phyloP scores from a whole-genome alignment of 2,888 invertebrate genomes.

The Folsomia manolachei region DNA sequence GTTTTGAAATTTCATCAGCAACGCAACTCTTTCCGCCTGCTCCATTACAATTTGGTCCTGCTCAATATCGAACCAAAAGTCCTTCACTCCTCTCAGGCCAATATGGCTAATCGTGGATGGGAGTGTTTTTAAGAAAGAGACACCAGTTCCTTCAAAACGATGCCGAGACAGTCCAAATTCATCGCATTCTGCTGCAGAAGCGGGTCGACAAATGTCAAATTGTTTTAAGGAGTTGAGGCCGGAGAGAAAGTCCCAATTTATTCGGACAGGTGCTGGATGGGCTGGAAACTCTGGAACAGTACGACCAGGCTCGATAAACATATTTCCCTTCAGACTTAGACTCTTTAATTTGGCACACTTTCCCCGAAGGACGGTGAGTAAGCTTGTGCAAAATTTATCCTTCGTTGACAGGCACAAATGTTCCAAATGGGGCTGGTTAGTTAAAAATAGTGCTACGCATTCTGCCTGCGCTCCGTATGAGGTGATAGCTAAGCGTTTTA shows the following conservation, averaged over 20 bases:
- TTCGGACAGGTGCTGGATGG: slow-evolving; percentile 8
- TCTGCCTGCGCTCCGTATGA: slow-evolving; percentile 13
- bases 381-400: slow-evolving; percentile 23
- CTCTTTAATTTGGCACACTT: slow-evolving; percentile 27
- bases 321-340: slow-evolving; percentile 29
- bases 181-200: neutral
- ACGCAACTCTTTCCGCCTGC: slow-evolving; percentile 17
- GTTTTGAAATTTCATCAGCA: slow-evolving; percentile 24
- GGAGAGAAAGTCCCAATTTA: slow-evolving; percentile 34
- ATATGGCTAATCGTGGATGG: slow-evolving; percentile 9
- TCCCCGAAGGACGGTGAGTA: slow-evolving; percentile 22
- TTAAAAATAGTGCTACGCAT: slow-evolving; percentile 25
- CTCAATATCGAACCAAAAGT: slow-evolving; percentile 22
- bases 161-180: neutral
- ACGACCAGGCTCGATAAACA: slow-evolving; percentile 14
- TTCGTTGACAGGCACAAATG: slow-evolving; percentile 26
- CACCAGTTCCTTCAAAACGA: slow-evolving; percentile 25
- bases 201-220: slow-evolving; percentile 27
- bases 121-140: slow-evolving; percentile 21
- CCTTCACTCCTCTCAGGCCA: slow-evolving; percentile 22
- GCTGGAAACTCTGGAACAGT: neutral
- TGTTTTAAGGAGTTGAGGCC: slow-evolving; percentile 19
- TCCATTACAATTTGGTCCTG: neutral
- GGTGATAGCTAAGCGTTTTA: slow-evolving; percentile 26
- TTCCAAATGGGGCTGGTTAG: slow-evolving; percentile 35